Evolutionary conservation across 2,888 invertebrate genomes (phyloP).

Genomic region (Euplexia lucipara): DNA sequence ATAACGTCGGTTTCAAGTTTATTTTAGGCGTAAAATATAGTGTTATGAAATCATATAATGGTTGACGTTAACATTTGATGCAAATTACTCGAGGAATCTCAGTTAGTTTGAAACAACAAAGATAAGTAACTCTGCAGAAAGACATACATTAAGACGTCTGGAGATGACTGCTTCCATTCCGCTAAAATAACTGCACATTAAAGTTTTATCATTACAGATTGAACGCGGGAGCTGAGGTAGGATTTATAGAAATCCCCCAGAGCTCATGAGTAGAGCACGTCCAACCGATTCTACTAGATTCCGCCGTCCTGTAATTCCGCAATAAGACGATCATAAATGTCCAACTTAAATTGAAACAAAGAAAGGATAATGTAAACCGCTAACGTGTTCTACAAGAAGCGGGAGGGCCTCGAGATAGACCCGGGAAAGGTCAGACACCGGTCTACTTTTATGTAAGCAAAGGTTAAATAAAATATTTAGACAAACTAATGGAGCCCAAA

Average conservation of each 20-base stretch:
- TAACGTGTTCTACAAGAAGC: conserved; percentile 45
- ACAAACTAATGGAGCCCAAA: conserved; percentile 34
- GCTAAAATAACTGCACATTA: conserved; percentile 62
- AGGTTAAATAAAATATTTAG: conserved; percentile 41
- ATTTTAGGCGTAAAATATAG: neutral
- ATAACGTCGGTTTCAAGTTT: neutral
- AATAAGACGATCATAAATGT: conserved; percentile 64
- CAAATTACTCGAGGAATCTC: conserved; percentile 35
- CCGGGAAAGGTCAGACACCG: conserved; percentile 46
- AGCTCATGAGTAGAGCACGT: conserved; percentile 66
- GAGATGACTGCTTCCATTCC: conserved; percentile 46
- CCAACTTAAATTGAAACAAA: conserved; percentile 64
- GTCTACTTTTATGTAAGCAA: conserved; percentile 40
- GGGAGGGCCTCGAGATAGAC: conserved; percentile 19
- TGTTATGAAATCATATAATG: conserved; percentile 3
- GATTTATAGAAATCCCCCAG: conserved; percentile 60
- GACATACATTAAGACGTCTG: conserved; percentile 38
- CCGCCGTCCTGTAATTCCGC: conserved; percentile 58
- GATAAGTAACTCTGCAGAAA: conserved; percentile 44
- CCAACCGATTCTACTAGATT: conserved; percentile 60
- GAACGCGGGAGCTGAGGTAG: conserved; percentile 58
- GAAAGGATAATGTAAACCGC: conserved; percentile 56
- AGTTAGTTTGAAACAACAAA: conserved; percentile 51
- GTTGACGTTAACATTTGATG: conserved; percentile 20
- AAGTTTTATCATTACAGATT: conserved; percentile 70